Conservation (phyloP, 2,888 invertebrate species). For the Dryobota labecula region DNA sequence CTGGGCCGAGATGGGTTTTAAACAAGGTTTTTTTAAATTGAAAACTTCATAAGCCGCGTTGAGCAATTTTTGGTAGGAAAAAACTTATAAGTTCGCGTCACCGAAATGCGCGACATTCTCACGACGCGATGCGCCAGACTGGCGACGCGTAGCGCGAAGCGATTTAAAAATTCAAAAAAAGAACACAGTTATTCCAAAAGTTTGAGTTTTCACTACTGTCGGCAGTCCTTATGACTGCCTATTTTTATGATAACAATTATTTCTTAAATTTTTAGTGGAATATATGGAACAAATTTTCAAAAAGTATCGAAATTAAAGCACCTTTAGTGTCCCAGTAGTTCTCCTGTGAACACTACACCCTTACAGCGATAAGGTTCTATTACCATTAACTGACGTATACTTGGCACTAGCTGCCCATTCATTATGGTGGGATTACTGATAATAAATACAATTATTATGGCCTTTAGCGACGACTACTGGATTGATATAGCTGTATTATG, state of each 20-base stretch:
- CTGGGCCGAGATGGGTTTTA: neutral
- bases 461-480: slow-evolving; percentile 5
- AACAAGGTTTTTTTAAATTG: neutral
- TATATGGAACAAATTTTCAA: neutral
- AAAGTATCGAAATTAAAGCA: neutral
- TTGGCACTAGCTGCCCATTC: slow-evolving; percentile 45
- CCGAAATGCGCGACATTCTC: no score
- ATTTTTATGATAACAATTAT: no score
- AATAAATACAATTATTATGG: slow-evolving; percentile 48
- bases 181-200: no score
- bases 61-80: no score
- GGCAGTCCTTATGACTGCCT: no score
- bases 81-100: no score
- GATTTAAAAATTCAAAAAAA: no score
- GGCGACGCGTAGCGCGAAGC: no score
- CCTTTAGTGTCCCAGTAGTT: neutral
- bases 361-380: slow-evolving; percentile 24
- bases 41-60: no score
- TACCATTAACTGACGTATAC: slow-evolving; percentile 31
- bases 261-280: neutral
- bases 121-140: no score
- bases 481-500: slow-evolving; percentile 26
- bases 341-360: neutral
- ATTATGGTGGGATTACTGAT: slow-evolving; percentile 26
- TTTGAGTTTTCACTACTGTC: no score